These are phyloP conservation scores for Hemicordylus capensis DNA, from an alignment of 2,113 vertebrate species.

Conservation along the genomic window DNA sequence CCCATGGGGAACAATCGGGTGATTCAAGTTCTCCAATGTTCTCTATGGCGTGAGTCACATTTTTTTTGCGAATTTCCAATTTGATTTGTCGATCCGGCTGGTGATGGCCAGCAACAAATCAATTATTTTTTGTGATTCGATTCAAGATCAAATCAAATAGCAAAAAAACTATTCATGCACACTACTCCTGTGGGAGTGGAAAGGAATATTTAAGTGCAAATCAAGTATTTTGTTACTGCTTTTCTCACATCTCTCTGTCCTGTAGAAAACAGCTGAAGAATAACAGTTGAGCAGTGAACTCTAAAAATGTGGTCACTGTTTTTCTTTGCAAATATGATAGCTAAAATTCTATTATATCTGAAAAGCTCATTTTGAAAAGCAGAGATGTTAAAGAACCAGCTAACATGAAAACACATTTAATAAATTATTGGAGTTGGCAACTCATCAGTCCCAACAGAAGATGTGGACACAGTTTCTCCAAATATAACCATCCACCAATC, in stretches of 20 bases:
- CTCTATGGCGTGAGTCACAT: too few species aligned
- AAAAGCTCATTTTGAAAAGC: not conserved
- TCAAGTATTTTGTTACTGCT: not conserved
- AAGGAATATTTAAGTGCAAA: not conserved
- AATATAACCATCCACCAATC: not conserved
- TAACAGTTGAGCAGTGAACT: not conserved
- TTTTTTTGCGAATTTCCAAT: too few species aligned
- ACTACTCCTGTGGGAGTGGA: not conserved
- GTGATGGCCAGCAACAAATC: too few species aligned
- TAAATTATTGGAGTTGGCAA: not conserved
- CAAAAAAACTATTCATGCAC: too few species aligned
- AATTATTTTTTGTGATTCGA: too few species aligned
- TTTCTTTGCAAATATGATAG: not conserved
- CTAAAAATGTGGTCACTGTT: not conserved
- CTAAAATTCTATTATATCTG: not conserved
- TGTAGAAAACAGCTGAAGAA: too few species aligned
- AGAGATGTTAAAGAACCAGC: not conserved
- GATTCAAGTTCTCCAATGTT: too few species aligned
- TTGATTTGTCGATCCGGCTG: too few species aligned
- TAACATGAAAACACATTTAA: not conserved
- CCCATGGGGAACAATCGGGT: too few species aligned
- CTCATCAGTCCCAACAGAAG: not conserved
- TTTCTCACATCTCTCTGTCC: not conserved
- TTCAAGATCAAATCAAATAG: too few species aligned
- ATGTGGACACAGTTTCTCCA: not conserved